phyloP scores from a whole-genome alignment of 2,113 vertebrate species.

The mouse (Mus musculus) region GRCm39 chr2:49787501-49788000 shows the following conservation, averaged over 20 bases:
- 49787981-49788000: background rate
- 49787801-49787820: background rate
- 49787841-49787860: background rate
- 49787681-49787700: constrained; percentile 14
- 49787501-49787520: constrained; percentile 33
- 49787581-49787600: constrained; percentile 41
- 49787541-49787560: background rate
- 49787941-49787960: background rate
- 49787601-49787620: background rate
- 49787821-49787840: background rate
- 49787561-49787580: constrained; percentile 17
- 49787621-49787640: constrained; percentile 5
- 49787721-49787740: constrained; percentile 68
- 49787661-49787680: constrained; percentile 17
- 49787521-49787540: constrained; percentile 41
- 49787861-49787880: background rate
- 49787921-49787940: background rate
- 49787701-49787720: constrained; percentile 72
- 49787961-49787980: background rate
- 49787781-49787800: background rate
- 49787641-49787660: constrained; percentile 23
- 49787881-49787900: background rate
- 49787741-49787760: constrained; percentile 68
- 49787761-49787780: background rate
- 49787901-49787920: background rate